These are phyloP conservation scores for Lacanobia oleracea DNA, from an alignment of 2,888 invertebrate genomes.

Conservation along the genomic window DNA sequence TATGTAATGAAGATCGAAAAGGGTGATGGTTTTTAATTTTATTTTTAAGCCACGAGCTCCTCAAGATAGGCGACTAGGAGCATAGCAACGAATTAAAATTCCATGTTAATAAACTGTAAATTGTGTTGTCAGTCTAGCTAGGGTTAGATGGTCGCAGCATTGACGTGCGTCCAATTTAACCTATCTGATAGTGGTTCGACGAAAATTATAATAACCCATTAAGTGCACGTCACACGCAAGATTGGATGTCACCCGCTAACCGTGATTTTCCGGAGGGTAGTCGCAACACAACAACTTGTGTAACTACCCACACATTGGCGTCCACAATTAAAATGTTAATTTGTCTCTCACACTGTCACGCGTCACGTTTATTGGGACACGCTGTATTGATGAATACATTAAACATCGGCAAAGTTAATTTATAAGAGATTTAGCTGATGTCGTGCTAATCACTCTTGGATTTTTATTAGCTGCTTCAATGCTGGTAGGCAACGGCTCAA, in stretches of 20 bases:
- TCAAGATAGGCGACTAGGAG: too few relatives aligned
- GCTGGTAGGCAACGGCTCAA: too few relatives aligned
- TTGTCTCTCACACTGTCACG: constrained; percentile 66
- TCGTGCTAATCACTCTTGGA: background rate
- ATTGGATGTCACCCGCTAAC: constrained; percentile 79
- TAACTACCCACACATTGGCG: constrained; percentile 73
- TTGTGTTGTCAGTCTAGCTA: constrained; percentile 55
- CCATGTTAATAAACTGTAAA: constrained; percentile 52
- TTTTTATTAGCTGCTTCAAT: background rate
- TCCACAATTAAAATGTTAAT: constrained; percentile 86
- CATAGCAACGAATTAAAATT: constrained; percentile 18
- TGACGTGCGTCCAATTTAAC: constrained; percentile 76
- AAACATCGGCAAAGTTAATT: constrained; percentile 9
- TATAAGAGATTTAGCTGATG: background rate
- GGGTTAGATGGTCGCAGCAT: constrained; percentile 37
- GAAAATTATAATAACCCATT: constrained; percentile 87
- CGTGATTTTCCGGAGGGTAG: constrained; percentile 80
- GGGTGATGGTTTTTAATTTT: too few relatives aligned
- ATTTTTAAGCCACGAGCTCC: too few relatives aligned
- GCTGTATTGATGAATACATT: constrained; percentile 43
- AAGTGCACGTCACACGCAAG: constrained; percentile 82
- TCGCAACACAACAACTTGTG: constrained; percentile 60
- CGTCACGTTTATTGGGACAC: constrained; percentile 61
- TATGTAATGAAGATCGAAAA: too few relatives aligned
- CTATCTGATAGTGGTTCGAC: constrained; percentile 70